Conservation (phyloP, 2,797 vertebrate genomes). For the Onychomys leucogaster region DNA sequence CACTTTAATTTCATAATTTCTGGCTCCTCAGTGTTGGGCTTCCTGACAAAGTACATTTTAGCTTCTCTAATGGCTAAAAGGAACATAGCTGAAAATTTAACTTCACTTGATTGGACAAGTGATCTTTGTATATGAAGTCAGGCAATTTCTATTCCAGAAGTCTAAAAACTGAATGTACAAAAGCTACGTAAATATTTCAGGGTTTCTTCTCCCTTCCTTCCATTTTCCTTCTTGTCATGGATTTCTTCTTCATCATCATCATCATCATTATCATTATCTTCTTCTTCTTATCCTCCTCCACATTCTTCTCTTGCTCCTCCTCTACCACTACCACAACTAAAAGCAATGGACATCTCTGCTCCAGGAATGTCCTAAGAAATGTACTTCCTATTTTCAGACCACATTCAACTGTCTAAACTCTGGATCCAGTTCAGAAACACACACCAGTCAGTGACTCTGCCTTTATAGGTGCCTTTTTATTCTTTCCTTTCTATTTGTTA, state of each 20-base stretch:
- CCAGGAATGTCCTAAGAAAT: background rate
- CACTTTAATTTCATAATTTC: slow-evolving; percentile 53
- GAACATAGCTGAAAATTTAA: slow-evolving; percentile 36
- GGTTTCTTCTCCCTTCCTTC: background rate
- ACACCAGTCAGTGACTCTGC: background rate
- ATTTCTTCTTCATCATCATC: background rate
- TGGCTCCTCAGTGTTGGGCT: background rate
- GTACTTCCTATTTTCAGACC: background rate
- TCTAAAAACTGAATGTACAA: background rate
- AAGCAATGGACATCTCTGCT: background rate
- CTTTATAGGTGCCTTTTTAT: background rate
- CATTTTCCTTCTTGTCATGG: background rate
- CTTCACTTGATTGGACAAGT: slow-evolving; percentile 31
- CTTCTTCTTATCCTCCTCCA: background rate
- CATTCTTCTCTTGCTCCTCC: background rate
- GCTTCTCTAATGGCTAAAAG: slow-evolving; percentile 36
- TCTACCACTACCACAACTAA: background rate
- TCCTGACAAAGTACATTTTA: slow-evolving; percentile 29
- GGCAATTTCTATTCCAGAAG: background rate
- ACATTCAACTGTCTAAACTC: background rate
- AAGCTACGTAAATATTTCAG: background rate
- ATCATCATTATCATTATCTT: background rate
- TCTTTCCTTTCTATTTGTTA: background rate
- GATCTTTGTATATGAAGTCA: background rate
- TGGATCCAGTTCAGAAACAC: background rate